phyloP scores from a whole-genome alignment of 1,140 invertebrate species.

The Diuraphis noxia region DNA sequence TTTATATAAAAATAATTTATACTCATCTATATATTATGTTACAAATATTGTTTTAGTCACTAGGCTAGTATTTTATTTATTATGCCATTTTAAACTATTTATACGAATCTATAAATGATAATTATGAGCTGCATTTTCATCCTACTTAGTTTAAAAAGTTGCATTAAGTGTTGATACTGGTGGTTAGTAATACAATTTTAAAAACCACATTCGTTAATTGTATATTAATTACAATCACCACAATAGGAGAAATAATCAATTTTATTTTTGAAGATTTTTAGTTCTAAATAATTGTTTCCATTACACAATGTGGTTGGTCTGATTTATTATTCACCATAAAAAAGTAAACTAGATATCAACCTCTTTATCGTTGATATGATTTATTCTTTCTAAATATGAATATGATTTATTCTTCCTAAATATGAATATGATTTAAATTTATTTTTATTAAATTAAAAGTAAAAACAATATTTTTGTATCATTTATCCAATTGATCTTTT shows the following conservation, averaged over 20 bases:
- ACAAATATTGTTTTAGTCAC: conserved; percentile 50
- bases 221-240: background rate
- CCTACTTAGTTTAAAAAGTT: background rate
- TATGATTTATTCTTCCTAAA: background rate
- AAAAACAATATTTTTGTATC: background rate
- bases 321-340: background rate
- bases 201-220: background rate
- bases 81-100: conserved; percentile 48
- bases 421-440: background rate
- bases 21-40: background rate
- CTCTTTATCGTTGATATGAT: background rate
- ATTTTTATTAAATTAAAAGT: background rate
- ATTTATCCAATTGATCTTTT: background rate
- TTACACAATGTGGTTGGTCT: background rate
- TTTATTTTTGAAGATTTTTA: background rate
- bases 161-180: background rate
- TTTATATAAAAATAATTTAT: background rate
- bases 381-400: background rate
- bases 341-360: background rate
- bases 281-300: background rate
- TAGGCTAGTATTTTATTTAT: conserved; percentile 49
- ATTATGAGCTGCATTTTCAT: background rate
- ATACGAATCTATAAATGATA: background rate
- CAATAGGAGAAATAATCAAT: background rate
- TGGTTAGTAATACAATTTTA: background rate